A percentile compares a stretch with the other conserved stretches of the same genome.
These are phyloP conservation scores for Ophonus ardosiacus DNA, from an alignment of 2,888 invertebrate genomes.

Conservation along the genomic window DNA sequence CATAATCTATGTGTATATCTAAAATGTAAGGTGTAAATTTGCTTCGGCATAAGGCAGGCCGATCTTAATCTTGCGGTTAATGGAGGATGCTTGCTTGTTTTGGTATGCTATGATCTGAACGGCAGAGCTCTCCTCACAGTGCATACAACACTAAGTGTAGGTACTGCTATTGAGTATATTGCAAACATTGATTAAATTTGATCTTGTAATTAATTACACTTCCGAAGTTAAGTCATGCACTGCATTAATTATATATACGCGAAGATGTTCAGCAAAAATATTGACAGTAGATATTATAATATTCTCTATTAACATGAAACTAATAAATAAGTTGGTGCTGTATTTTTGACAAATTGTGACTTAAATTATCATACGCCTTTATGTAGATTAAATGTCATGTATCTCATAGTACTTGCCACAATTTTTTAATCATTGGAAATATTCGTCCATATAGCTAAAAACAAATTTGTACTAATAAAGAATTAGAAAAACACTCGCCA, in stretches of 20 bases:
- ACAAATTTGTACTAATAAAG: too few relatives aligned
- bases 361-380: too few relatives aligned
- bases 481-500: too few relatives aligned
- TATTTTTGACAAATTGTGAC: too few relatives aligned
- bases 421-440: too few relatives aligned
- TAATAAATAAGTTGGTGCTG: too few relatives aligned
- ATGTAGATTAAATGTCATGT: too few relatives aligned
- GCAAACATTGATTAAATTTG: slow-evolving; percentile 50
- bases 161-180: slow-evolving; percentile 30
- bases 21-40: not conserved
- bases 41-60: not conserved
- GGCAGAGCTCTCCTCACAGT: not conserved
- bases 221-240: slow-evolving; percentile 9
- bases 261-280: not conserved
- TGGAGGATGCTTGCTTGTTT: not conserved
- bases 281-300: too few relatives aligned
- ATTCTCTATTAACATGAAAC: not conserved
- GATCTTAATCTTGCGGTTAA: not conserved
- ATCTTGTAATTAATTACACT: slow-evolving; percentile 44
- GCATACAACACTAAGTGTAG: not conserved
- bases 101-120: not conserved
- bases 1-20: too few relatives aligned
- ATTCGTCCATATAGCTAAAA: too few relatives aligned
- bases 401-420: too few relatives aligned
- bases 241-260: not conserved